Percentiles rank a stretch among this genome's conserved stretches.
Conservation (phyloP, 2,888 invertebrate species). For the Phaonia tiefii region DNA sequence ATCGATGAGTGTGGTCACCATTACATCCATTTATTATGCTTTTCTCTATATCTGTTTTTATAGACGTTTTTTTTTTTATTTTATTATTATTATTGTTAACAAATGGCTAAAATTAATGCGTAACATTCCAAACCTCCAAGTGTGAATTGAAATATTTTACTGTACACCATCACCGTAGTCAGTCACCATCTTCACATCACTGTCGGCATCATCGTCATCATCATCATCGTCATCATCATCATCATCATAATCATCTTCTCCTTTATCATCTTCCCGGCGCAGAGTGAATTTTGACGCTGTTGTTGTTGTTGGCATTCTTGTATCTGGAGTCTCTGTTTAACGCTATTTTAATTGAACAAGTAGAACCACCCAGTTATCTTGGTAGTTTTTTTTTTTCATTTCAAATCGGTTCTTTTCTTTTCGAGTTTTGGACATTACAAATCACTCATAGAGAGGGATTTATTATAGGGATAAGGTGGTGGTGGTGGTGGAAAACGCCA, state of each 20-base stretch:
- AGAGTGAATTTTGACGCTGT: constrained; percentile 1
- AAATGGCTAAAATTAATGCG: constrained; percentile 53
- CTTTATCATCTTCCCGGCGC: no score
- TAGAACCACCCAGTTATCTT: constrained; percentile 7
- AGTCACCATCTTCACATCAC: not conserved
- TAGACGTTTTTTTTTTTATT: no score
- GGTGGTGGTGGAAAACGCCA: no score
- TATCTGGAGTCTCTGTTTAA: constrained; percentile 1
- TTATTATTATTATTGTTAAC: constrained; percentile 42
- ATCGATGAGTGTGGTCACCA: not conserved
- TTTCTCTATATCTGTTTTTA: constrained; percentile 2
- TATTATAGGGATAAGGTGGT: constrained; percentile 1
- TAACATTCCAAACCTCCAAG: constrained; percentile 61
- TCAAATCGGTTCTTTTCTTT: not conserved
- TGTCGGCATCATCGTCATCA: not conserved
- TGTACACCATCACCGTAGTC: constrained; percentile 28
- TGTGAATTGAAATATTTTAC: constrained; percentile 65
- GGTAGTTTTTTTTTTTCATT: not conserved
- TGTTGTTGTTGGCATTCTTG: not conserved
- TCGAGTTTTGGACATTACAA: constrained; percentile 15
- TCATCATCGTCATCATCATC: no score
- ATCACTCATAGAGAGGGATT: constrained; percentile 23
- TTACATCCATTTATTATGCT: constrained; percentile 17
- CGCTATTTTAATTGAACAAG: constrained; percentile 38
- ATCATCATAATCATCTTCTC: no score